These are phyloP conservation scores for Mus spicilegus DNA, from an alignment of 2,113 vertebrate genomes.

Conservation along the genomic window DNA sequence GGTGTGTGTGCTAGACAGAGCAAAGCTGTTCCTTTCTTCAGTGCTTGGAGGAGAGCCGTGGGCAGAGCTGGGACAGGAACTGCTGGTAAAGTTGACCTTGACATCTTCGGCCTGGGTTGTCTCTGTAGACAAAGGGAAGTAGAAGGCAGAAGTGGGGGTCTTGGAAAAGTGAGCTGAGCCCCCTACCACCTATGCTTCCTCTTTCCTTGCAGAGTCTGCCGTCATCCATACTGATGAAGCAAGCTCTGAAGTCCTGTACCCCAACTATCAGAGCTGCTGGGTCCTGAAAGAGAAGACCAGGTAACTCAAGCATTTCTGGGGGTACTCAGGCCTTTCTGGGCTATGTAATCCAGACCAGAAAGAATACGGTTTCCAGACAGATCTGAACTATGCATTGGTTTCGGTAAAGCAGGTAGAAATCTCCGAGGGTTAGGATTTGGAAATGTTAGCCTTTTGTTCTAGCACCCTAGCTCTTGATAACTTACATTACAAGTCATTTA, in stretches of 20 bases:
- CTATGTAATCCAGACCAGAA: not conserved
- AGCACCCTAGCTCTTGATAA: not conserved
- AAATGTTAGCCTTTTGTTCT: conserved; percentile 16
- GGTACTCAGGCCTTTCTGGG: not conserved
- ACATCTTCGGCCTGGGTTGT: not conserved
- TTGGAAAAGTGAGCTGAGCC: not conserved
- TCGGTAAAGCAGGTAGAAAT: not conserved
- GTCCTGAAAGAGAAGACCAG: conserved; percentile 88
- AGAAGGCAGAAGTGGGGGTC: not conserved
- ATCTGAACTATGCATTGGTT: not conserved
- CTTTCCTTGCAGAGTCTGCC: conserved; percentile 85
- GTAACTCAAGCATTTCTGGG: conserved; percentile 82
- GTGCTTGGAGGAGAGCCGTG: not conserved
- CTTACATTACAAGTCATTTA: not conserved
- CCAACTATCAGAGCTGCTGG: conserved; percentile 92
- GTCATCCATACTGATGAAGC: conserved; percentile 91
- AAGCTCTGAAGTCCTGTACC: conserved; percentile 94
- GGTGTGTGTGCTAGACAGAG: not conserved
- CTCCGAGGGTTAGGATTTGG: not conserved
- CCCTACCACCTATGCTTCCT: not conserved
- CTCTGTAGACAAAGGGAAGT: not conserved
- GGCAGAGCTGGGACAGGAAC: not conserved
- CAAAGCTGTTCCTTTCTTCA: not conserved
- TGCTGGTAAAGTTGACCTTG: not conserved
- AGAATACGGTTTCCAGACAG: not conserved